These are phyloP conservation scores for Dicrostonyx torquatus DNA, from an alignment of 2,797 vertebrate species.

Conservation along the genomic window DNA sequence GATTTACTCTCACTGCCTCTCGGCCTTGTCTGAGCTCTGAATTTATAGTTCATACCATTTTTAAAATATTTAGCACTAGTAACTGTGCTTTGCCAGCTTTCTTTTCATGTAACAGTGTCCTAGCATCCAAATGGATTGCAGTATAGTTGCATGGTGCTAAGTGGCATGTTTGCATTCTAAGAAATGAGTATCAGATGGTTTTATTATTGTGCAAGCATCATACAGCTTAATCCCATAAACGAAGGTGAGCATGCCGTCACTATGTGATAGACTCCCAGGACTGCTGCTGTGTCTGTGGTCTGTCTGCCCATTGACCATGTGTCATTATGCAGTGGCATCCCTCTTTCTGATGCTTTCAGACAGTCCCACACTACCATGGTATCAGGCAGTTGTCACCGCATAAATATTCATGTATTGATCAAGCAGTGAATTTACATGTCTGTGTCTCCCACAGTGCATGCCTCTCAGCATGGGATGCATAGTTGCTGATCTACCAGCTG, in stretches of 20 bases:
- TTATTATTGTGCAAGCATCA: background rate
- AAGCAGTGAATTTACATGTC: background rate
- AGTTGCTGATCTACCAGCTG: background rate
- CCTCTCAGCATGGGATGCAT: constrained; percentile 46
- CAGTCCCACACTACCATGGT: background rate
- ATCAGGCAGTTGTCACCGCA: background rate
- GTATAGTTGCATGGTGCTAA: background rate
- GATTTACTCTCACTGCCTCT: background rate
- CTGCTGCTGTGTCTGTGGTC: background rate
- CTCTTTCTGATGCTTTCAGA: background rate
- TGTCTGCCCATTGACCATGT: background rate
- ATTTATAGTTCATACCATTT: background rate
- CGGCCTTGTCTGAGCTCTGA: background rate
- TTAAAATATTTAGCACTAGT: background rate
- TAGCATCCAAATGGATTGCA: background rate
- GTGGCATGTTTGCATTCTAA: background rate
- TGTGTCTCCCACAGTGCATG: background rate
- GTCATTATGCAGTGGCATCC: background rate
- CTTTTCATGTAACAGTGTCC: background rate
- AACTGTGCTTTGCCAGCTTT: background rate
- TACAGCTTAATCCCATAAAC: background rate
- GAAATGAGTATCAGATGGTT: background rate
- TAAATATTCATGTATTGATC: constrained; percentile 35
- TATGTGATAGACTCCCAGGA: background rate
- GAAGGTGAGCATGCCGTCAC: background rate